These are phyloP conservation scores for Parnassius orleans DNA, from an alignment of 2,888 invertebrate species.

Conservation along the genomic window DNA sequence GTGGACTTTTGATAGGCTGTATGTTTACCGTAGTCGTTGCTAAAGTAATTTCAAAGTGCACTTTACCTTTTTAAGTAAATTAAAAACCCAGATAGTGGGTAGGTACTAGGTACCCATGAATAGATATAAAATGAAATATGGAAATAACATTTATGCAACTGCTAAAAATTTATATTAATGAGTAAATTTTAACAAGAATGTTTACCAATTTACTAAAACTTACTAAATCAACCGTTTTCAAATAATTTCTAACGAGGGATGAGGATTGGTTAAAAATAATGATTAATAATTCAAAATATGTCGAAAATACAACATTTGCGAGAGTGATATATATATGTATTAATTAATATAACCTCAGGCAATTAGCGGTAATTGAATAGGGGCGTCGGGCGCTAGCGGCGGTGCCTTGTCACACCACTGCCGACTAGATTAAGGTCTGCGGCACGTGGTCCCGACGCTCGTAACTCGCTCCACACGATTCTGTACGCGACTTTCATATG, in stretches of 20 bases:
- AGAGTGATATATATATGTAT: slow-evolving; percentile 68
- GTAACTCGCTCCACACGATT: slow-evolving; percentile 76
- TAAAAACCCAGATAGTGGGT: too few relatives aligned
- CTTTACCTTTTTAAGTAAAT: slow-evolving; percentile 34
- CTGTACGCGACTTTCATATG: slow-evolving; percentile 71
- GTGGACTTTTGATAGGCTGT: too few relatives aligned
- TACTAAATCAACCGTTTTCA: too few relatives aligned
- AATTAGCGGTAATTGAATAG: slow-evolving; percentile 77
- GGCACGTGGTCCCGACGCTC: slow-evolving; percentile 62
- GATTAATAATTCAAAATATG: not conserved
- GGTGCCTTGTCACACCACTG: slow-evolving; percentile 51
- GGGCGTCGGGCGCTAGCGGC: slow-evolving; percentile 52
- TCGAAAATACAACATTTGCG: slow-evolving; percentile 35
- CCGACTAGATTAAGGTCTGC: slow-evolving; percentile 70
- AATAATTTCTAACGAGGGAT: too few relatives aligned
- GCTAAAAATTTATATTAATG: too few relatives aligned
- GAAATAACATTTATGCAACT: too few relatives aligned
- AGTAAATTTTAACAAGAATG: too few relatives aligned
- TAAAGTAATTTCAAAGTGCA: slow-evolving; percentile 58
- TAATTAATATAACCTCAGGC: slow-evolving; percentile 61
- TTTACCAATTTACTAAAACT: too few relatives aligned
- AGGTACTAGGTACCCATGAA: too few relatives aligned
- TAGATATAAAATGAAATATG: too few relatives aligned
- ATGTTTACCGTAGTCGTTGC: slow-evolving; percentile 55
- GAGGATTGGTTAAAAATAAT: not conserved